These are phyloP conservation scores for Aethina tumida DNA, from an alignment of 1,140 invertebrate species.

Conservation along the genomic window DNA sequence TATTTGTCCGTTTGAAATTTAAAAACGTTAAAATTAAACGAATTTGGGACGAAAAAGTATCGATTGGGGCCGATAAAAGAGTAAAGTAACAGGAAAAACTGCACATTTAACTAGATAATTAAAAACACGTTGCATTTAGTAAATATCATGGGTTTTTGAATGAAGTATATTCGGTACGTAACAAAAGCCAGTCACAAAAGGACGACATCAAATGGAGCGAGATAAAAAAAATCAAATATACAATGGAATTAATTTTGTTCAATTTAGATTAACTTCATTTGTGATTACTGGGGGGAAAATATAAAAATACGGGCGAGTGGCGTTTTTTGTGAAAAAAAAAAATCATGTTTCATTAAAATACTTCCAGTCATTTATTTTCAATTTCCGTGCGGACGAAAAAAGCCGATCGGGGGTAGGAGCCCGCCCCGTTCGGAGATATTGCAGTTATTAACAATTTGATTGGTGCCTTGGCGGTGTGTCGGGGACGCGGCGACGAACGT, in stretches of 20 bases:
- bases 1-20: too few relatives aligned
- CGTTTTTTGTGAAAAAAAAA: too few relatives aligned
- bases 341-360: constrained; percentile 28
- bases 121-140: constrained; percentile 15
- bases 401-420: too few relatives aligned
- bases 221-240: constrained; percentile 23
- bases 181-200: constrained; percentile 14
- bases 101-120: constrained; percentile 15
- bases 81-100: constrained; percentile 14
- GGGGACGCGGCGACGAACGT: too few relatives aligned
- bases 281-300: constrained; percentile 29
- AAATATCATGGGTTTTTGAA: constrained; percentile 16
- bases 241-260: constrained; percentile 38
- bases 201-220: constrained; percentile 16
- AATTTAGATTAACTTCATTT: constrained; percentile 38
- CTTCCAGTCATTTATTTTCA: constrained; percentile 29
- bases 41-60: too few relatives aligned
- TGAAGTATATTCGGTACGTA: constrained; percentile 7
- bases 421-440: too few relatives aligned
- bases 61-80: too few relatives aligned
- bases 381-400: too few relatives aligned
- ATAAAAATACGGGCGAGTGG: too few relatives aligned
- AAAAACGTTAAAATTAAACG: too few relatives aligned
- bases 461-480: too few relatives aligned
- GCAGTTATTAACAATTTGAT: too few relatives aligned